Base-by-base conservation (phyloP, 2,888 invertebrate genomes). In the Pseudolycoriella hygida region DNA sequence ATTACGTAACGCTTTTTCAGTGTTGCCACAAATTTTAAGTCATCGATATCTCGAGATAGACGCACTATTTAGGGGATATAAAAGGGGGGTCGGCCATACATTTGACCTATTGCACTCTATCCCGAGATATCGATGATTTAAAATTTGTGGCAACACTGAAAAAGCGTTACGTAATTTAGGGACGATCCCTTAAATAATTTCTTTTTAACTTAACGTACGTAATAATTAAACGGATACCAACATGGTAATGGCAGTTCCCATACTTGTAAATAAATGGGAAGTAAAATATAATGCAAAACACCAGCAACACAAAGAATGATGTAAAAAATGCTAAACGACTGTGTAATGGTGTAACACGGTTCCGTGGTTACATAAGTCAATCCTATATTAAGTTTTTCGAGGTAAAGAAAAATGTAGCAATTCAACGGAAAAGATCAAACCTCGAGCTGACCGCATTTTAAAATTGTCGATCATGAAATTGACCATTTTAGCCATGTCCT, bases 221-320 rank as follows among this genome's bases (percentile, higher is more conserved):
- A 56, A 45, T 54, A 56, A 49, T 62, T 55, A 17, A 61, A 55
- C 5, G 61, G 62, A 56, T 62, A 62, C 57, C 59, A 60, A 45
- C 59, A 58, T 39, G 51, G 45, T 30, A 62, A 43, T 1, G 62
- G 62, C 15, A 61, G 50, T 45, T 54, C 57, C 2, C 51, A 51
- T 45, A 56, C 56, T 8, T 53, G 48, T 30, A 56, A 52, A 3
- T 52, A 52, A 31, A 60, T 48, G 4, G 60, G 62, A 15, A 56
- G 40, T 1, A 51, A 40, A 2, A 55, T 57, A 56, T 58, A 61
- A 20, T 51, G 52, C n/a, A 52, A 44, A 0, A 56, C 57, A 4
- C 58, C 60, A 10, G 20, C 1, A n/a, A 55, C 20, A 17, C 61
- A 60, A 17, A 51, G 51, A 19, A 51, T 50, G 5, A 53, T 52